A percentile compares a stretch with the other conserved stretches of the same genome.
Evolutionary conservation across 2,888 invertebrate genomes (phyloP).

Genomic region (Cacoxenus indagator): DNA sequence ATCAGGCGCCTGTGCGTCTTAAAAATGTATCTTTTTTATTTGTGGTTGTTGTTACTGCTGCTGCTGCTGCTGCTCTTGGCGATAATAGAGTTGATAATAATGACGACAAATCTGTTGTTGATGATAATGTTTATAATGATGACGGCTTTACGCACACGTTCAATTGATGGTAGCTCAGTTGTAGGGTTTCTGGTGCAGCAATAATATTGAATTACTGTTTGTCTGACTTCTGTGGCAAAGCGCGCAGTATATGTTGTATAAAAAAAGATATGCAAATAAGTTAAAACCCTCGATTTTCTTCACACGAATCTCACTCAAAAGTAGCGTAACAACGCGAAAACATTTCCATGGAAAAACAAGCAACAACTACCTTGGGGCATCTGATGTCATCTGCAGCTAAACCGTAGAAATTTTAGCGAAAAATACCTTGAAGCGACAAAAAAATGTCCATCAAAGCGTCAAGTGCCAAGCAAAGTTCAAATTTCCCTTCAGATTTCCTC

Average conservation of each 20-base stretch:
- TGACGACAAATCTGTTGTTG: neutral
- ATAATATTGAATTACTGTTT: neutral
- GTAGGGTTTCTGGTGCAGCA: neutral
- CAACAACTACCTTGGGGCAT: neutral
- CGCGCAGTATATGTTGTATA: too few species aligned
- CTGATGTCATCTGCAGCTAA: neutral
- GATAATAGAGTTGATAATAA: neutral
- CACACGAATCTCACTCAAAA: neutral
- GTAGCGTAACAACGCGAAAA: neutral
- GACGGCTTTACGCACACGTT: conserved; percentile 3
- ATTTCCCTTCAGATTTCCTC: conserved; percentile 22
- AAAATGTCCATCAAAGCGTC: neutral
- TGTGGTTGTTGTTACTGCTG: too few species aligned
- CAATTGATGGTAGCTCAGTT: neutral
- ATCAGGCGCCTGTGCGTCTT: conserved; percentile 2
- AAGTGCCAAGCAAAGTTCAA: conserved; percentile 24
- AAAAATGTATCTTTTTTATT: too few species aligned
- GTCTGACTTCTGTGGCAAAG: neutral
- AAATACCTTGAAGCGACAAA: conserved; percentile 3
- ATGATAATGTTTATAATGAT: conserved; percentile 2
- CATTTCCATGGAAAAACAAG: neutral
- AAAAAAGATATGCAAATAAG: neutral
- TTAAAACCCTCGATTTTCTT: neutral
- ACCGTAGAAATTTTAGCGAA: neutral
- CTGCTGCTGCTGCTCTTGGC: neutral